These are phyloP conservation scores for Pterocles orientalis DNA, from an alignment of 2,113 vertebrate genomes.

Conservation along the genomic window DNA sequence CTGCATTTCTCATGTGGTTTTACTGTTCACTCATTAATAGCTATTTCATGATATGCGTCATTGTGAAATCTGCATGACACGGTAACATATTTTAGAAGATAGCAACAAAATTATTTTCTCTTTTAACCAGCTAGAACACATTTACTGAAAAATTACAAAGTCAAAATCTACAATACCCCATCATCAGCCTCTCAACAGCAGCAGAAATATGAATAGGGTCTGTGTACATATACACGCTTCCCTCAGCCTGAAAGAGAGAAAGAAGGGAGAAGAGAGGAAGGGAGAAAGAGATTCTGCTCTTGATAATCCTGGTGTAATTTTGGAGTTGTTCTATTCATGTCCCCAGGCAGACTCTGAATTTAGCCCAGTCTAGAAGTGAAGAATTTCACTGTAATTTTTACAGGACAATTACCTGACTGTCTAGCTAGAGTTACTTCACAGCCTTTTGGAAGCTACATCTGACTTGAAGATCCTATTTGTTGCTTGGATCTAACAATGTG, in stretches of 20 bases:
- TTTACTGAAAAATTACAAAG: constrained; percentile 34
- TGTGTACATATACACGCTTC: neutral
- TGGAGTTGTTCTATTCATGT: neutral
- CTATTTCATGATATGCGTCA: constrained; percentile 25
- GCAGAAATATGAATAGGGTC: neutral
- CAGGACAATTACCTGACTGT: constrained; percentile 55
- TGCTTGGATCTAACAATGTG: constrained; percentile 28
- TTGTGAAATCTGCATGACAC: neutral
- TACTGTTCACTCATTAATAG: constrained; percentile 19
- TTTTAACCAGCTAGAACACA: neutral
- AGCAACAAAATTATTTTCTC: constrained; percentile 4
- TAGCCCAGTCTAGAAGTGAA: neutral
- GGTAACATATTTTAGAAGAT: constrained; percentile 21
- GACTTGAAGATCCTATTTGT: constrained; percentile 49
- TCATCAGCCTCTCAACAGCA: neutral
- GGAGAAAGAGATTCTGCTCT: neutral
- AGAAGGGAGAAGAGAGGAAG: neutral
- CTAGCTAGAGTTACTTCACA: constrained; percentile 56
- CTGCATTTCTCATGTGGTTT: neutral
- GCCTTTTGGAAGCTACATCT: constrained; percentile 38
- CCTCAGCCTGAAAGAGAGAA: neutral
- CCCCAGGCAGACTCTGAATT: neutral
- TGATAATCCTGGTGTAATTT: neutral
- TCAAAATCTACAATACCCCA: neutral
- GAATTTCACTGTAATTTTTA: constrained; percentile 13